These are phyloP conservation scores for Hoplostethus atlanticus DNA, from an alignment of 2,797 vertebrate species.

Conservation along the genomic window DNA sequence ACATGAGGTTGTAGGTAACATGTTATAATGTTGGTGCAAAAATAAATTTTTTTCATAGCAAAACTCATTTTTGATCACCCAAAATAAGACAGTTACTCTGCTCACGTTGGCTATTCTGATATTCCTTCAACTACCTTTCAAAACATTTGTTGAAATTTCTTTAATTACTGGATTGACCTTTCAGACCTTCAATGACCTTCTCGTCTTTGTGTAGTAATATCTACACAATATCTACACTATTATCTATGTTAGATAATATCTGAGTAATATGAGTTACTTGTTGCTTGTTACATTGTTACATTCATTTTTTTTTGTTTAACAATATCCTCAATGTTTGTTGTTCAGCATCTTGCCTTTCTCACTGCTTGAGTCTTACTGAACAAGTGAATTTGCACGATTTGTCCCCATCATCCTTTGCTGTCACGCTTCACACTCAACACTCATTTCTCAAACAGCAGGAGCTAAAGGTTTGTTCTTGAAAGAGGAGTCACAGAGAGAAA, in stretches of 20 bases:
- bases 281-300: no score
- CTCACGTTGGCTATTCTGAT: no score
- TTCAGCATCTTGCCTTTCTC: slow-evolving; percentile 23
- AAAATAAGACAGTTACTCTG: background rate
- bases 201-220: no score
- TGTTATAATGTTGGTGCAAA: background rate
- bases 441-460: slow-evolving; percentile 76
- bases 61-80: no score
- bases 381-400: slow-evolving; percentile 36
- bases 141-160: no score
- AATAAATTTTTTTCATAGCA: background rate
- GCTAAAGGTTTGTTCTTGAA: slow-evolving; percentile 65
- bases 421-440: slow-evolving; percentile 66
- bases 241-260: no score
- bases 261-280: no score
- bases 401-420: slow-evolving; percentile 53
- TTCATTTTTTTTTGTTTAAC: background rate
- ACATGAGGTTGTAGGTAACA: background rate
- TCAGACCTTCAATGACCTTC: no score
- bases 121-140: background rate
- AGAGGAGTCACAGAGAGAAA: slow-evolving; percentile 24
- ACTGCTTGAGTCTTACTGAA: slow-evolving; percentile 17
- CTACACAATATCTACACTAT: no score
- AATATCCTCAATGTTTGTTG: background rate
- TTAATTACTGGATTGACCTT: no score